These are phyloP conservation scores for Carterocephalus palaemon DNA, from an alignment of 2,888 invertebrate genomes.

Conservation along the genomic window DNA sequence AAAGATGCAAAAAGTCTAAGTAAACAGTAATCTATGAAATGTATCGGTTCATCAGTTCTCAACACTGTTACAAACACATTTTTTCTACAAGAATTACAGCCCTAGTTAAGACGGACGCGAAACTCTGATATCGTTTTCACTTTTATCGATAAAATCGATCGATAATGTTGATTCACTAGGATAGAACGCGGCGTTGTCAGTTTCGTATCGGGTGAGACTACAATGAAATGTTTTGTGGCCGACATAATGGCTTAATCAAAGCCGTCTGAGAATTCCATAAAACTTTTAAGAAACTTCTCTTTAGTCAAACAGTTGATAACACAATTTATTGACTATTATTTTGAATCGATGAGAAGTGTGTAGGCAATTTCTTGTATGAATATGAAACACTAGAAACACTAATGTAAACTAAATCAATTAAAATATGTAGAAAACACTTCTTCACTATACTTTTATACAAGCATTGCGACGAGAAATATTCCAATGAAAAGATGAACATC, in stretches of 20 bases:
- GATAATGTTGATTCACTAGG: slow-evolving; percentile 56
- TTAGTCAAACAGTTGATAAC: slow-evolving; percentile 1
- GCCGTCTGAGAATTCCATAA: slow-evolving; percentile 43
- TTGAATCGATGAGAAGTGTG: background rate
- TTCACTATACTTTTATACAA: too few relatives aligned
- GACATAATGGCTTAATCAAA: slow-evolving; percentile 66
- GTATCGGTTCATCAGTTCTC: too few relatives aligned
- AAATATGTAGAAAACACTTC: too few relatives aligned
- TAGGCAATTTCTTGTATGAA: background rate
- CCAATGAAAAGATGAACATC: too few relatives aligned
- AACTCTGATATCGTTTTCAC: slow-evolving; percentile 53
- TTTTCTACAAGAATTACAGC: too few relatives aligned
- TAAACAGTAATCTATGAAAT: too few relatives aligned
- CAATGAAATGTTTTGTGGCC: slow-evolving; percentile 58
- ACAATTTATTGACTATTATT: slow-evolving; percentile 11
- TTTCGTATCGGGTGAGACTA: slow-evolving; percentile 46
- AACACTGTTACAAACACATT: too few relatives aligned
- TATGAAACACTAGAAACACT: too few relatives aligned
- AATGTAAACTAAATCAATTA: too few relatives aligned
- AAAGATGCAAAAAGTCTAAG: too few relatives aligned
- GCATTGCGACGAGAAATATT: too few relatives aligned
- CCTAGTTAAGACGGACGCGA: slow-evolving; percentile 17
- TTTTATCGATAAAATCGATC: slow-evolving; percentile 62
- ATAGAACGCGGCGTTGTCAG: slow-evolving; percentile 41
- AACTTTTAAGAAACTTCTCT: slow-evolving; percentile 47